Evolutionary conservation across 1,140 invertebrate species (phyloP).

Genomic region (Nomia melanderi): DNA sequence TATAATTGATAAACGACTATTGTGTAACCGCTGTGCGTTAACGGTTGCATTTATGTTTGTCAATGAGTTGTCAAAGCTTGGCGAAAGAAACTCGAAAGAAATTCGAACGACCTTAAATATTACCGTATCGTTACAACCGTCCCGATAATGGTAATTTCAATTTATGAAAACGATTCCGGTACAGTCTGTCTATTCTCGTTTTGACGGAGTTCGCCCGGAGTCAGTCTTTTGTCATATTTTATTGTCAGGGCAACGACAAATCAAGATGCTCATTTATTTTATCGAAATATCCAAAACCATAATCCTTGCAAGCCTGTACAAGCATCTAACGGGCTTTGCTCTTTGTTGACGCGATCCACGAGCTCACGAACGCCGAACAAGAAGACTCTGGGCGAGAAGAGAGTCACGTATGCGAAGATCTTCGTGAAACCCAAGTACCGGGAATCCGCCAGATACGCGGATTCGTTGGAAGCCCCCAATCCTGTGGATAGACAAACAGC

Average conservation of each 20-base stretch:
- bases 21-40: slow-evolving; percentile 1
- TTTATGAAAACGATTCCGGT: not conserved
- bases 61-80: no score
- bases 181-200: not conserved
- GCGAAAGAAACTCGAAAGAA: no score
- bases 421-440: not conserved
- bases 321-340: slow-evolving; percentile 3
- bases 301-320: slow-evolving; percentile 15
- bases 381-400: not conserved
- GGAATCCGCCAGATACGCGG: not conserved
- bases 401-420: slow-evolving; percentile 8
- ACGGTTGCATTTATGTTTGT: no score
- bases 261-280: slow-evolving; percentile 27
- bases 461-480: slow-evolving; percentile 9
- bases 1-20: not conserved
- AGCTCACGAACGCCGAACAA: not conserved
- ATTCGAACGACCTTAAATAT: no score
- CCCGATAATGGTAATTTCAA: not conserved
- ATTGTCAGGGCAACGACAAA: slow-evolving; percentile 39
- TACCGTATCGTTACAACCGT: not conserved
- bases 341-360: slow-evolving; percentile 18
- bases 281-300: slow-evolving; percentile 21
- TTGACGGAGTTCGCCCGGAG: not conserved
- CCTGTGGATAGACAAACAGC: slow-evolving; percentile 42
- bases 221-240: slow-evolving; percentile 40